A percentile compares a stretch with the other conserved stretches of the same genome.
Evolutionary conservation across 1,140 invertebrate genomes (phyloP).

Genomic region (Drosophila baimaii): DNA sequence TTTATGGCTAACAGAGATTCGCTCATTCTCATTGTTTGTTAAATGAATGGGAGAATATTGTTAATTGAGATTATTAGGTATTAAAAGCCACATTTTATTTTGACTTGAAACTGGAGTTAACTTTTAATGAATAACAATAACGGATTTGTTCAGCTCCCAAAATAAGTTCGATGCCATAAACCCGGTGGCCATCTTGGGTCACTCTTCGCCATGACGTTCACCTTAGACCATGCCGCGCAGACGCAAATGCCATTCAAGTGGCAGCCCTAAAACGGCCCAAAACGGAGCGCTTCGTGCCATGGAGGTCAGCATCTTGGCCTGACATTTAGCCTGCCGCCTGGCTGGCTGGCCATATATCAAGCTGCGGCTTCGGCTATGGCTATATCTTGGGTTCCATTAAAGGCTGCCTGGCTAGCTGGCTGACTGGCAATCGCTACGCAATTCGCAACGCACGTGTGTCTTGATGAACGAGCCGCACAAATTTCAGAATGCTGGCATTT

Average conservation of each 20-base stretch:
- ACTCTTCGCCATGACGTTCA: conserved; percentile 35
- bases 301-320: conserved; percentile 71
- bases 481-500: conserved; percentile 76
- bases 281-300: conserved; percentile 60
- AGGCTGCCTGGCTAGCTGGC: too few species aligned
- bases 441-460: conserved; percentile 75
- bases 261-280: conserved; percentile 75
- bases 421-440: conserved; percentile 57
- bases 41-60: conserved; percentile 33
- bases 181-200: conserved; percentile 15
- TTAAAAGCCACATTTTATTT: conserved; percentile 31
- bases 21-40: conserved; percentile 36
- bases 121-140: conserved; percentile 13
- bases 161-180: conserved; percentile 20
- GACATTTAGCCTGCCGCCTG: conserved; percentile 67
- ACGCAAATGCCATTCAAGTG: conserved; percentile 55
- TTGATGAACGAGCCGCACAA: conserved; percentile 56
- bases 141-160: conserved; percentile 23
- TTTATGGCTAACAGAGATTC: conserved; percentile 23
- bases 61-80: conserved; percentile 60
- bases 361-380: conserved; percentile 21
- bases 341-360: conserved; percentile 39
- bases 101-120: conserved; percentile 1
- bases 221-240: conserved; percentile 47
- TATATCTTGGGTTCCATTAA: conserved; percentile 35